Base-by-base conservation (phyloP, 2,113 vertebrate genomes). In the Epinephelus fuscoguttatus region DNA sequence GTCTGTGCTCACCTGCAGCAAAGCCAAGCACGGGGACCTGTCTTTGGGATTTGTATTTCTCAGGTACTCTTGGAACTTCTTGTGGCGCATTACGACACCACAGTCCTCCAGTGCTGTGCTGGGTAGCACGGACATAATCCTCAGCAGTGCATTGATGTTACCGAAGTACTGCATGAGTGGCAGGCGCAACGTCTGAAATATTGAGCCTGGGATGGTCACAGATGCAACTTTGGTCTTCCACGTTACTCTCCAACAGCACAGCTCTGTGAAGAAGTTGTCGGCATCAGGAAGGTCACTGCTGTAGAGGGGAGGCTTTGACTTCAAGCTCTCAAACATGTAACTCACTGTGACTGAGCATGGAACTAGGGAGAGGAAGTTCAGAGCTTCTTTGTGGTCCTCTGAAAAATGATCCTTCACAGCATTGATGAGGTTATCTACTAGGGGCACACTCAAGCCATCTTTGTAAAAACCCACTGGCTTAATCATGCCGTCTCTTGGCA, bases 321-420 rank as follows among this genome's bases (percentile, higher is more conserved):
- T 99, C 25, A 98, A 94, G 74, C 93, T 95, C 86, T 96, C 95
- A 45, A 96, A 95, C 90, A 96, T 93, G 84, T 96, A 96, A 64
- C 95, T 96, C 72, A 97, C 97, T 12, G 97, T 98, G 92, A 99
- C 98, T 7, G 97, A 98, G 56, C 96, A 97, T 1, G 98, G 98
- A 2, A 99, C 97, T 30, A 99, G 88, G 0, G 98, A 98, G 11
- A 99, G 94, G 86, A 98, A 99, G 91, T 98, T 99, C 0, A 99
- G 96, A 57, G 97, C 97, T 93, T 96, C 97, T 86, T 98, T 96
- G 91, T 99, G 98, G 77, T 98, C 96, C 78, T 99, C 97, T 23
- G 98, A 99, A 81, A 99, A 98, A 85, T 98, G 97, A 85, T 99
- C 98, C 89, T 99, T 99, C 73, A 99, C 94, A n/a, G 97, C 96